Evolutionary conservation across 2,888 invertebrate species (phyloP).

Genomic region (Anoplius nigerrimus): DNA sequence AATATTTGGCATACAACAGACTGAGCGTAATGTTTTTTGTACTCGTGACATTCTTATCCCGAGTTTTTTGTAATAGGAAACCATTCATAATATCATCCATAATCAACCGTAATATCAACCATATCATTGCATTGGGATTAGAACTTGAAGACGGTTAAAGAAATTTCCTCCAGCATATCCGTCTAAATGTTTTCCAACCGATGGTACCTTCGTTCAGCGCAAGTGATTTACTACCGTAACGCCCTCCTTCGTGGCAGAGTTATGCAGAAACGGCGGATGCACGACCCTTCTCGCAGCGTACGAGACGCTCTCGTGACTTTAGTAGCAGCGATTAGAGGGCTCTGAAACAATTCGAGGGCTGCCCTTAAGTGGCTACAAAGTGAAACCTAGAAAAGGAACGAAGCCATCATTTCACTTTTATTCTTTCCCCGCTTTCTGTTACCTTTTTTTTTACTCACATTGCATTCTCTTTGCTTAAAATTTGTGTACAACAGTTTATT

Average conservation of each 20-base stretch:
- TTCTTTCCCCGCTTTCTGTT: slow-evolving; percentile 1
- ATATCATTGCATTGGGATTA: no score
- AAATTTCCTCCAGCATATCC: neutral
- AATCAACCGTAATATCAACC: no score
- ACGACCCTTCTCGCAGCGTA: slow-evolving; percentile 31
- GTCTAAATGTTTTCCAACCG: neutral
- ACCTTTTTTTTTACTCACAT: neutral
- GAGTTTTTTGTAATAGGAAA: no score
- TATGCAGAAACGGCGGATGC: slow-evolving; percentile 44
- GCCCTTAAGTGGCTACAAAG: slow-evolving; percentile 58
- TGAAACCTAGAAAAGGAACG: slow-evolving; percentile 51
- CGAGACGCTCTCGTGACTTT: slow-evolving; percentile 55
- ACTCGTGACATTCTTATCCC: no score
- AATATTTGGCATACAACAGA: no score
- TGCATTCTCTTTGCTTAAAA: slow-evolving; percentile 8
- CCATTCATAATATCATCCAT: no score
- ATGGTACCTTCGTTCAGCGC: neutral
- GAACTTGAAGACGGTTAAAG: neutral
- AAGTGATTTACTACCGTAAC: slow-evolving; percentile 4
- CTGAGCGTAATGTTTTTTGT: no score
- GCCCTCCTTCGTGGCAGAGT: slow-evolving; percentile 28
- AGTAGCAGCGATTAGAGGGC: slow-evolving; percentile 68
- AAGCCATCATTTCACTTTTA: slow-evolving; percentile 1
- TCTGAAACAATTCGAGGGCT: slow-evolving; percentile 59
- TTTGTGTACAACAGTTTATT: no score